phyloP scores from a whole-genome alignment of 2,113 vertebrate genomes.

The Lasiurus cinereus region DNA sequence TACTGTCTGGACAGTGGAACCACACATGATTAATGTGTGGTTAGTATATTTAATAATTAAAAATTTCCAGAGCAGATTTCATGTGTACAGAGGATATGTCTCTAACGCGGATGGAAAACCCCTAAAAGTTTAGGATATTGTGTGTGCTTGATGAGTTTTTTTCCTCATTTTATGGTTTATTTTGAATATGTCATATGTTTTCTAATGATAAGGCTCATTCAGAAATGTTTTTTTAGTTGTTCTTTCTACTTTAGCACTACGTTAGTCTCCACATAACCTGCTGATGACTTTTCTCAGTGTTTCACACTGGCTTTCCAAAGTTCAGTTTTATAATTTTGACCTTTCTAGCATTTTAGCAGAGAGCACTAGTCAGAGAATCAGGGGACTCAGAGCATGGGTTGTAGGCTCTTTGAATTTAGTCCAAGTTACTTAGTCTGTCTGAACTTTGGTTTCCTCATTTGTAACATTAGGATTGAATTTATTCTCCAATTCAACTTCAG shows the following conservation, averaged over 20 bases:
- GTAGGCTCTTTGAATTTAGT: background rate
- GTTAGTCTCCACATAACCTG: background rate
- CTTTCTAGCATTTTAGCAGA: conserved; percentile 11
- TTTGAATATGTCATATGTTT: too few relatives aligned
- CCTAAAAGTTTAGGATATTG: background rate
- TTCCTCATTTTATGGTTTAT: too few relatives aligned
- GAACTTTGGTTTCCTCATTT: background rate
- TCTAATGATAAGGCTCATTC: background rate
- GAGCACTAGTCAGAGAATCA: background rate
- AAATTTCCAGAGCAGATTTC: conserved; percentile 1
- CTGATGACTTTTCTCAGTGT: background rate
- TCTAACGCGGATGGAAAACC: background rate
- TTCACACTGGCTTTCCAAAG: conserved; percentile 25
- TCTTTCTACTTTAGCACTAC: background rate
- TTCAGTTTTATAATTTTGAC: background rate
- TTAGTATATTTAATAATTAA: background rate
- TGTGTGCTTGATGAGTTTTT: background rate
- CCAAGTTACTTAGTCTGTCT: background rate
- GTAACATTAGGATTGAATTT: background rate
- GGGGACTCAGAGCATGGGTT: background rate
- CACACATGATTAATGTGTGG: background rate
- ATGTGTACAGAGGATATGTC: background rate
- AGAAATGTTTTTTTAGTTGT: conserved; percentile 1
- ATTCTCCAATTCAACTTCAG: background rate
- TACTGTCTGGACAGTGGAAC: background rate